phyloP scores from a whole-genome alignment of 2,797 vertebrate species.

The Tadarida brasiliensis region DNA sequence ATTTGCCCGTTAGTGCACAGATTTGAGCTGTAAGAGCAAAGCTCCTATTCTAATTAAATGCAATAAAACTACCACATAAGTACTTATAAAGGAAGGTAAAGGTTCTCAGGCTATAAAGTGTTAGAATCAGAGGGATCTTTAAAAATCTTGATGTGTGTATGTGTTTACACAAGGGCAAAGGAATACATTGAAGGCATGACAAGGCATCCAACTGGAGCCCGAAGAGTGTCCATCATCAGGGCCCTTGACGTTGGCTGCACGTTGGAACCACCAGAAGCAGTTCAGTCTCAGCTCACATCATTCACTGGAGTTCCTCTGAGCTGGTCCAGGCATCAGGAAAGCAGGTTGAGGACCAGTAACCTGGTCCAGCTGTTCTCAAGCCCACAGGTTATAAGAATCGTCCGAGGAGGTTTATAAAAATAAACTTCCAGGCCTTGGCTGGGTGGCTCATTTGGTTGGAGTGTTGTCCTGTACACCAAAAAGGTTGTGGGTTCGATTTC shows the following conservation, averaged over 20 bases:
- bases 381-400: not conserved
- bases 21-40: not conserved
- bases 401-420: not conserved
- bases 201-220: not conserved
- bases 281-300: not conserved
- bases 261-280: not conserved
- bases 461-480: not conserved
- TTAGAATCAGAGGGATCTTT: not conserved
- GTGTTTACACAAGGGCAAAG: not conserved
- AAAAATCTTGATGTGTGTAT: not conserved
- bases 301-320: not conserved
- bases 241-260: not conserved
- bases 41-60: not conserved
- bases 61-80: not conserved
- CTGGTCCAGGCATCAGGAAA: not conserved
- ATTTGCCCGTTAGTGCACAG: not conserved
- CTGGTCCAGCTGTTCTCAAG: not conserved
- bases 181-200: not conserved
- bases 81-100: not conserved
- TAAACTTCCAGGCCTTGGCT: not conserved
- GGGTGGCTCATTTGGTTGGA: not conserved
- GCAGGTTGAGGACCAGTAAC: not conserved
- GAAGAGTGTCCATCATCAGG: not conserved
- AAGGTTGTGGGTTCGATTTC: not conserved
- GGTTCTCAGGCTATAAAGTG: not conserved